Evolutionary conservation across 2,888 invertebrate species (phyloP), one percentile per base, ranked within the genome.

Genomic region (Maniola hyperantus): DNA sequence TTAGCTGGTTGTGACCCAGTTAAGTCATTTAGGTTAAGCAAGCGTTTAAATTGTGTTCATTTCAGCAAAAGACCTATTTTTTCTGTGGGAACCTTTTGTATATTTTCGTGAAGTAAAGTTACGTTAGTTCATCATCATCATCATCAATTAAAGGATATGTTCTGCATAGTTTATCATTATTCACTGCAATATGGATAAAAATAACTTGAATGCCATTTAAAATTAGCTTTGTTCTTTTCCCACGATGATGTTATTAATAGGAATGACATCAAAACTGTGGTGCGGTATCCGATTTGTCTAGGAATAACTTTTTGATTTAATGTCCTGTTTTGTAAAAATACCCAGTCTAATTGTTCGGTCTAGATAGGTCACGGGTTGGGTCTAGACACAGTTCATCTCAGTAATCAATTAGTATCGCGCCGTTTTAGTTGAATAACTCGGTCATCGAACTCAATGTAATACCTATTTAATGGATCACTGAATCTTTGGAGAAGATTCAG

Each of bases 371-470:
- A 84, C 83, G 85, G 79, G 76, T 77, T 77, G 78, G 75, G 79
- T 82, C 87, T 85, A 87, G 86, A 75, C 76, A 73, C 80, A 80
- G 79, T 82, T 78, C 75, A 79, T 82, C 79, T 77, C 72, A 68
- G 70, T 77, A 85, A 89, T 87, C 83, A 88, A 89, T 89, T 88
- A 82, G 83, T 73, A 76, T 65, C 83, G 84, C 78, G 76, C 72
- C 80, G 82, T 78, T 78, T 77, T 81, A 80, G 77, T 82, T 78
- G 78, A 79, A 77, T 81, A 80, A 76, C 64, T 77, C 81, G 88
- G 85, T 33, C 87, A 73, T 80, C 81, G 88, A 87, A 86, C 88
- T 77, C 79, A 54, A 75, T 73, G 77, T 72, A 73, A 77, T 76
- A n/a, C n/a, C n/a, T n/a, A 70, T 64, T 50, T 68, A 63, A 63